phyloP scores from a whole-genome alignment of 2,888 invertebrate species.

The Protodeltote pygarga region DNA sequence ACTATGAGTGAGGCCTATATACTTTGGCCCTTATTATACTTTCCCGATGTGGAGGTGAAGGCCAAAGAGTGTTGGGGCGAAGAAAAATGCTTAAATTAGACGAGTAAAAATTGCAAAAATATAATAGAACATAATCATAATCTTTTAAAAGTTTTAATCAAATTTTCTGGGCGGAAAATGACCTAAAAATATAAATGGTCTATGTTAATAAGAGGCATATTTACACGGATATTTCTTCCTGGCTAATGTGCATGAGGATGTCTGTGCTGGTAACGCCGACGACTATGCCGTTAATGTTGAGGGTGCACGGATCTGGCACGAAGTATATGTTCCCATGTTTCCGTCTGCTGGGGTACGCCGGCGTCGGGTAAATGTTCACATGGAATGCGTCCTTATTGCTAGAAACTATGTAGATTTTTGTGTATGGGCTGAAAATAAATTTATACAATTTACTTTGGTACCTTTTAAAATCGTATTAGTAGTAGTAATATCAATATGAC shows the following conservation, averaged over 20 bases:
- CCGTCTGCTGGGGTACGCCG: constrained; percentile 88
- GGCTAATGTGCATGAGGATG: constrained; percentile 92
- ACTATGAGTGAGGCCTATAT: too few species aligned
- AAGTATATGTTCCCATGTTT: constrained; percentile 89
- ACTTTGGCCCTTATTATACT: too few species aligned
- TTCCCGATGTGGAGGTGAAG: too few species aligned
- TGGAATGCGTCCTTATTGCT: constrained; percentile 93
- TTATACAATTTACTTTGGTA: background rate
- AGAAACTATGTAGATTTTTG: constrained; percentile 91
- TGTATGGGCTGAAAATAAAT: constrained; percentile 83
- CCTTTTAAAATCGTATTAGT: too few species aligned
- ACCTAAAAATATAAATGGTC: background rate
- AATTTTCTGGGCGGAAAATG: background rate
- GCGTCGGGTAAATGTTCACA: constrained; percentile 94
- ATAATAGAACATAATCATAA: too few species aligned
- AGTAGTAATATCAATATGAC: too few species aligned
- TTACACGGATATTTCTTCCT: constrained; percentile 92
- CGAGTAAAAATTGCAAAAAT: too few species aligned
- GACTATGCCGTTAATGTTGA: constrained; percentile 92
- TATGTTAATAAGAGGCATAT: constrained; percentile 46
- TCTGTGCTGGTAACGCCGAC: constrained; percentile 94
- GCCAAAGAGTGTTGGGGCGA: too few species aligned
- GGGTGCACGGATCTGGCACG: constrained; percentile 93
- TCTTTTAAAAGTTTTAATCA: too few species aligned
- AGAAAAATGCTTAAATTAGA: too few species aligned